Conservation (phyloP, 2,888 invertebrate genomes). For the Ypsolopha sequella region DNA sequence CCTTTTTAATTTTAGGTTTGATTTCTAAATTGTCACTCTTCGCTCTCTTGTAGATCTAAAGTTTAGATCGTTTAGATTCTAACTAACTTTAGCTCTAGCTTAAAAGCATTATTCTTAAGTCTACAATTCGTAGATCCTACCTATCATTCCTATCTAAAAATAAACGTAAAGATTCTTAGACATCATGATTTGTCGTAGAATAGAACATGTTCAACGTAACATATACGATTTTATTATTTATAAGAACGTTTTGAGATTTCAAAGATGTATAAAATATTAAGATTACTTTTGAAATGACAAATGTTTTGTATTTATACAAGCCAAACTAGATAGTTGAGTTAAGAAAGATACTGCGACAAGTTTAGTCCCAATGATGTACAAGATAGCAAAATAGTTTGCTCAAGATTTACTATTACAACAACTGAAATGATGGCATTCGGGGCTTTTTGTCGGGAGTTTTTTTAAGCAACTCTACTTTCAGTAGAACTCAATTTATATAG, state of each 20-base stretch:
- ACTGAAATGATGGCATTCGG: too few species aligned
- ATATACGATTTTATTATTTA: conserved; percentile 50
- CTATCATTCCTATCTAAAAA: neutral
- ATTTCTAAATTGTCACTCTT: conserved; percentile 6
- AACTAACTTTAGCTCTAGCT: neutral
- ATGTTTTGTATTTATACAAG: neutral
- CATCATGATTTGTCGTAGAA: conserved; percentile 51
- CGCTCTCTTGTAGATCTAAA: conserved; percentile 1
- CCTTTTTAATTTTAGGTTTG: conserved; percentile 16
- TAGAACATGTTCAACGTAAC: conserved; percentile 61
- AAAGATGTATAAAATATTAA: too few species aligned
- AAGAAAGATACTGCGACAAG: neutral
- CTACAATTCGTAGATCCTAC: neutral
- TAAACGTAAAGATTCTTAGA: too few species aligned
- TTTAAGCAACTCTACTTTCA: too few species aligned
- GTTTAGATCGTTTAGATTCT: too few species aligned
- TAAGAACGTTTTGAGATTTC: conserved; percentile 1
- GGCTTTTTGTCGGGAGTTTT: too few species aligned
- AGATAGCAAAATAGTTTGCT: neutral
- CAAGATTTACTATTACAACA: too few species aligned
- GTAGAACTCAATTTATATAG: too few species aligned
- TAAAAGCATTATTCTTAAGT: neutral
- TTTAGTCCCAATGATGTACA: neutral
- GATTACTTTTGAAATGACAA: neutral
- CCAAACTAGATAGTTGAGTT: neutral